Conservation (phyloP, 2,797 vertebrate genomes). For the Myripristis murdjan region DNA sequence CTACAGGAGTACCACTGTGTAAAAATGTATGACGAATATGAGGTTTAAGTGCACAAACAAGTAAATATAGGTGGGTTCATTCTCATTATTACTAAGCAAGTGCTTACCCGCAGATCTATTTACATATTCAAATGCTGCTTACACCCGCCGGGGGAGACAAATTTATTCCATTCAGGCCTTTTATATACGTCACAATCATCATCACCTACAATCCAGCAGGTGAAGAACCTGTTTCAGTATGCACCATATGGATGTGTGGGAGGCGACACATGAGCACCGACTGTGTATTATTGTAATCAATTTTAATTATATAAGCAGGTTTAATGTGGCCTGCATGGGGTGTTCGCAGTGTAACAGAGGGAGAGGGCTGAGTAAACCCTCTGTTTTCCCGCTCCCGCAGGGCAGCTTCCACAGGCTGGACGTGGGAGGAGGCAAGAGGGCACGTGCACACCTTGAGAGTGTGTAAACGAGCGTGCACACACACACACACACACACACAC, state of each 20-base stretch:
- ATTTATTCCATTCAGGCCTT: constrained; percentile 12
- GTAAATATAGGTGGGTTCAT: constrained; percentile 26
- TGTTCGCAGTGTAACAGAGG: constrained; percentile 11
- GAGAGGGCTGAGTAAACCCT: constrained; percentile 8
- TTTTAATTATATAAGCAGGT: constrained; percentile 66
- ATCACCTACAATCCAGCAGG: constrained; percentile 54
- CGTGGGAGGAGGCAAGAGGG: constrained; percentile 15
- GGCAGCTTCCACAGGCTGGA: background rate
- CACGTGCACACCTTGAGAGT: background rate
- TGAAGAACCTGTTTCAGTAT: constrained; percentile 45
- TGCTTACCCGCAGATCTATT: constrained; percentile 31
- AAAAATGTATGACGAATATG: background rate
- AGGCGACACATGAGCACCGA: constrained; percentile 36
- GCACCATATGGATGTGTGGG: constrained; percentile 56
- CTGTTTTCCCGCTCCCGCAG: constrained; percentile 15
- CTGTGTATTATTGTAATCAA: constrained; percentile 66
- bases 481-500: constrained; percentile 17
- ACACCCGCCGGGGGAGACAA: constrained; percentile 22
- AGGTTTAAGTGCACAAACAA: constrained; percentile 28
- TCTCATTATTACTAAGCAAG: constrained; percentile 32
- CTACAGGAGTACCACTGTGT: constrained; percentile 6
- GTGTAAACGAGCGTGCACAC: background rate
- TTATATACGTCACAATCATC: constrained; percentile 29
- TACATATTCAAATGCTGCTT: constrained; percentile 38
- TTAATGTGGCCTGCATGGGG: constrained; percentile 32